Conservation (phyloP, 2,888 invertebrate genomes). For the Heliconius erato region DNA sequence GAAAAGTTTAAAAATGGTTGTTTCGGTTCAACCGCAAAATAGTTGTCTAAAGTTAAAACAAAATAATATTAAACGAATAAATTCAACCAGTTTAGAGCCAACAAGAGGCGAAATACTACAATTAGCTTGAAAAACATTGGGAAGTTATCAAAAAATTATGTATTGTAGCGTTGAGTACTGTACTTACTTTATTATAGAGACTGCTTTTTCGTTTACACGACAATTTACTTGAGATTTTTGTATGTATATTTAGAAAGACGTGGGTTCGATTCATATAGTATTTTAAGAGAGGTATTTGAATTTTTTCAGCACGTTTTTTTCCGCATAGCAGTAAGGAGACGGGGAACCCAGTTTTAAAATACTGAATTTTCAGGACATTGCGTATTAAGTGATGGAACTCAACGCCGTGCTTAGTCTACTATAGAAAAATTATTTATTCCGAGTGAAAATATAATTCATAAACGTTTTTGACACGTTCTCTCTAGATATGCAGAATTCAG, state of each 20-base stretch:
- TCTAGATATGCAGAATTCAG: background rate
- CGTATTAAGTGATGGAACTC: background rate
- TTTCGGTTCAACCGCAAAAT: slow-evolving; percentile 36
- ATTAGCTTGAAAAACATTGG: background rate
- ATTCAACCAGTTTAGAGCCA: slow-evolving; percentile 38
- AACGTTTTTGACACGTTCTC: no score
- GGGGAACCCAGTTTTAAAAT: background rate
- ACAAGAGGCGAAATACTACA: slow-evolving; percentile 24
- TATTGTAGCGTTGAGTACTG: background rate
- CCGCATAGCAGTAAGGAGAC: background rate
- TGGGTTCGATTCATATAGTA: no score
- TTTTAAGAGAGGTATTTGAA: no score
- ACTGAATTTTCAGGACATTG: accelerated
- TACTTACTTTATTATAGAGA: background rate
- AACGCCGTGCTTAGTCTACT: background rate
- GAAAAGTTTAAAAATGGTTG: slow-evolving; percentile 40
- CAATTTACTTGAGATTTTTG: background rate
- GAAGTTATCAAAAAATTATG: slow-evolving; percentile 13
- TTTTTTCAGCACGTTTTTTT: background rate
- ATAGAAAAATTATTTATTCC: background rate
- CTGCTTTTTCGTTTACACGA: background rate
- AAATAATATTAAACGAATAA: slow-evolving; percentile 40
- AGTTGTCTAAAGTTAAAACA: slow-evolving; percentile 41
- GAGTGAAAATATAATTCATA: background rate
- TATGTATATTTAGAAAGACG: no score